Percentiles rank a stretch among this genome's conserved stretches.
phyloP scores from a whole-genome alignment of 64 coral and sea anemone genomes.

The Pachyseris speciosa region DNA sequence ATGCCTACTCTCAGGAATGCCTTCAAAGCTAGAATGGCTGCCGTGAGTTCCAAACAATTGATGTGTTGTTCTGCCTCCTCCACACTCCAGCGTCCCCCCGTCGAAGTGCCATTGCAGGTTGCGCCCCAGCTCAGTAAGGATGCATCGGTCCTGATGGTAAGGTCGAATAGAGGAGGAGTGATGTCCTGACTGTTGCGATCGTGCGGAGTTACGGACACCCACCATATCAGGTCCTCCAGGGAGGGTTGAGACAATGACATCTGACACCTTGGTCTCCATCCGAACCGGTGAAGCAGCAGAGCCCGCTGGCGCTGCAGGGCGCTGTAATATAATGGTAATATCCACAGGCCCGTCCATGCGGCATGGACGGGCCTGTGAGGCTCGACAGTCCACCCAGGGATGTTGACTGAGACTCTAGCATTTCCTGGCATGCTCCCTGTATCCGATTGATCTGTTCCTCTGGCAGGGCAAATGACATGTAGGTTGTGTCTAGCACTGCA shows the following conservation, averaged over 20 bases:
- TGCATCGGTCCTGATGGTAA: constrained; percentile 50
- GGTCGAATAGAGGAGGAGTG: constrained; percentile 21
- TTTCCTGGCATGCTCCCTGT: constrained; percentile 1
- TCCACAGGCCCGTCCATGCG: not conserved
- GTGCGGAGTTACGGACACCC: not conserved
- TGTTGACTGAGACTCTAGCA: not conserved
- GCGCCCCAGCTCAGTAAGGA: constrained; percentile 58
- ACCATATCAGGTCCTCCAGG: constrained; percentile 44
- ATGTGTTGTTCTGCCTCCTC: constrained; percentile 48
- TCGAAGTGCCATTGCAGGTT: constrained; percentile 34
- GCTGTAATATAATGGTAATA: constrained; percentile 33
- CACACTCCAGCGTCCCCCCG: constrained; percentile 42
- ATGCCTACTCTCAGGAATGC: constrained; percentile 12
- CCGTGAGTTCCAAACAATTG: constrained; percentile 46
- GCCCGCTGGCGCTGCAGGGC: constrained; percentile 24
- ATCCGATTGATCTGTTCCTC: constrained; percentile 10
- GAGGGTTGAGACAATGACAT: not conserved
- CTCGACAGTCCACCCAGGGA: not conserved
- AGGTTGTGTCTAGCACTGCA: not conserved
- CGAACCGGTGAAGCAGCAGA: not conserved
- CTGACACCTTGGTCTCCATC: not conserved
- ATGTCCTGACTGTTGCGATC: constrained; percentile 16
- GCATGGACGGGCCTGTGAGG: not conserved
- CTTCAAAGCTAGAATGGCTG: constrained; percentile 30
- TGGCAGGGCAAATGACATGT: constrained; percentile 13